A percentile compares a stretch with the other conserved stretches of the same genome.
These are phyloP conservation scores for Catharus bicknelli DNA, from an alignment of 2,113 vertebrate genomes.

Conservation along the genomic window DNA sequence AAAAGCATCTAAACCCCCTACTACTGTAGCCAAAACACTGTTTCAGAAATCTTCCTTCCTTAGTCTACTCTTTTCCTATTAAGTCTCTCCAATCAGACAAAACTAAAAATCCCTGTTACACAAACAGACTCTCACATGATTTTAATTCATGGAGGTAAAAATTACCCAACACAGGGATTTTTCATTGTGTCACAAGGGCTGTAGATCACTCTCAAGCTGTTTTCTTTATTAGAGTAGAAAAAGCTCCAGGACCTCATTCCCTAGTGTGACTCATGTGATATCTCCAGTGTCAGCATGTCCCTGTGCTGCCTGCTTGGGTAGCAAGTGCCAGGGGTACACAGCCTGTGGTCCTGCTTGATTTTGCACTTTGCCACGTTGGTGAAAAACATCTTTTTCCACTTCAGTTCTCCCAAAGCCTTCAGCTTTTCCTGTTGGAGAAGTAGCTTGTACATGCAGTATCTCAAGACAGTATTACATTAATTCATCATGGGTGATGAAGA, in stretches of 20 bases:
- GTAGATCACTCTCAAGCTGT: neutral
- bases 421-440: neutral
- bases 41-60: neutral
- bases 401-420: neutral
- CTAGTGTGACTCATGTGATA: neutral
- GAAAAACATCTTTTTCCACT: neutral
- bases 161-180: neutral
- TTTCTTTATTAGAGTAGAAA: neutral
- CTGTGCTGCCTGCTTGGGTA: neutral
- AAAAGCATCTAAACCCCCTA: neutral
- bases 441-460: neutral
- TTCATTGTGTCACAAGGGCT: neutral
- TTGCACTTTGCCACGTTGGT: neutral
- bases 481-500: neutral
- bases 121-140: conserved; percentile 10
- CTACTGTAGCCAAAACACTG: neutral
- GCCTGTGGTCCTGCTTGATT: neutral
- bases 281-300: neutral
- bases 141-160: conserved; percentile 7
- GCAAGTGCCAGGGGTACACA: neutral
- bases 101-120: conserved; percentile 24
- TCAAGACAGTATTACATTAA: neutral
- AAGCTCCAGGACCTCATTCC: neutral
- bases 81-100: conserved; percentile 6
- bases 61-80: neutral